Evolutionary conservation across 2,888 invertebrate genomes (phyloP), one percentile per base, ranked within the genome.

Genomic region (Periphyllus acericola): DNA sequence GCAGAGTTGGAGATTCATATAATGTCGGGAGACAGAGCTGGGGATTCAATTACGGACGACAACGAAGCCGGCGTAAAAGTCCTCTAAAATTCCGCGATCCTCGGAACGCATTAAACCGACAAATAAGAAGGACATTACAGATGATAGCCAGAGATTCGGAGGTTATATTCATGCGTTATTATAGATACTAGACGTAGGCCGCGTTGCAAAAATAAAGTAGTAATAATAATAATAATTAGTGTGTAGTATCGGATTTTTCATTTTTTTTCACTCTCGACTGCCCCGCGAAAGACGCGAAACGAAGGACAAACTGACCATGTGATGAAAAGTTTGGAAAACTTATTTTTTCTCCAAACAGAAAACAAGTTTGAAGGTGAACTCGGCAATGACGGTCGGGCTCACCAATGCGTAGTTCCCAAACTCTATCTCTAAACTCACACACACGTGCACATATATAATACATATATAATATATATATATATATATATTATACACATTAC

Each of bases 31-130:
- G 34, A 17, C 3, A 72, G 34, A 72, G 72, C 36, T 9, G 3
- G 66, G n/a, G n/a, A 66, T 80, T 80, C 60, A 80, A 83, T 83
- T 83, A 83, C 34, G 29, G 25, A 46, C 52, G 32, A n/a, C 14
- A 32, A 72, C 3, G 52, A 9, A n/a, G 34, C n/a, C n/a, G 55
- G 74, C 55, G 55, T 21, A 83, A 25, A 52, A 52, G 52, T 82
- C 25, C 11, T 34, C 52, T 34, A 32, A 19, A 6, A n/a, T n/a
- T n/a, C 34, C 34, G 21, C 34, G 34, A 3, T 71, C 32, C 60
- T 60, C 1, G 21, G 60, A 14, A 25, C 25, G 52, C 25, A 82
- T 52, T 25, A n/a, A 82, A 72, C 32, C 52, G 25, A 32, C 34
- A n/a, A 34, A 34, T 55, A n/a, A 34, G 5, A 60, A 55, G 25